Evolutionary conservation across 2,797 vertebrate species (phyloP), one percentile per base, ranked within the genome.

Genomic region (Ctenopoma kingsleyae): DNA sequence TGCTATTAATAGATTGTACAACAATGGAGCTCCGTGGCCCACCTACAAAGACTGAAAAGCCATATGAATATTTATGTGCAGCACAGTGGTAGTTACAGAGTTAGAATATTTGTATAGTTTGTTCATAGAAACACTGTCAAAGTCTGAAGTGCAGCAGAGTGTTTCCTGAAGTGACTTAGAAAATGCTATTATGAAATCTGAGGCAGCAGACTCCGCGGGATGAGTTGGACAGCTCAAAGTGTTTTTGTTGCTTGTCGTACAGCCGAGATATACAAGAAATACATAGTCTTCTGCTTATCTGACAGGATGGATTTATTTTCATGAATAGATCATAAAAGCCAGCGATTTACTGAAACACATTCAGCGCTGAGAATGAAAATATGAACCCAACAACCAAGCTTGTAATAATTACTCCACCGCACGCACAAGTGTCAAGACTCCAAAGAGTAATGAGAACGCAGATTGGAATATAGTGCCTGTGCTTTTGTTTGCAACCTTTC

Each of bases 131-230:
- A 27, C 19, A 11, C 47, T 40, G 32, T 87, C 80, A 92, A 88
- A 90, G 90, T 92, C 88, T 91, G 90, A 91, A 92, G 86, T 84
- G 89, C 91, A 94, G 70, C 82, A 90, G 92, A 93, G 90, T 88
- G 83, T 94, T 87, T 85, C 57, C 81, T 76, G 50, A 72, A 76
- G 55, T 77, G 71, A 84, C 83, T 80, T 71, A 47, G 74, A 75
- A 76, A 1, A 54, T 67, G 84, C 85, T 82, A 87, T 67, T 80
- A 43, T 61, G 73, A 88, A 85, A 82, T 51, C 6, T 8, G 1
- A 47, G 40, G 30, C 35, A 5, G 61, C 23, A 51, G 58, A 68
- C 82, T 82, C 53, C 41, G 44, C 49, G 67, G 74, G 76, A 69
- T 23, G 40, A 41, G 53, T 56, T 17, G 20, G 44, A 74, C 36